A percentile compares a stretch with the other conserved stretches of the same genome.
These are phyloP conservation scores for Aphaenogaster ashmeadi DNA, from an alignment of 1,140 invertebrate species.

Conservation along the genomic window DNA sequence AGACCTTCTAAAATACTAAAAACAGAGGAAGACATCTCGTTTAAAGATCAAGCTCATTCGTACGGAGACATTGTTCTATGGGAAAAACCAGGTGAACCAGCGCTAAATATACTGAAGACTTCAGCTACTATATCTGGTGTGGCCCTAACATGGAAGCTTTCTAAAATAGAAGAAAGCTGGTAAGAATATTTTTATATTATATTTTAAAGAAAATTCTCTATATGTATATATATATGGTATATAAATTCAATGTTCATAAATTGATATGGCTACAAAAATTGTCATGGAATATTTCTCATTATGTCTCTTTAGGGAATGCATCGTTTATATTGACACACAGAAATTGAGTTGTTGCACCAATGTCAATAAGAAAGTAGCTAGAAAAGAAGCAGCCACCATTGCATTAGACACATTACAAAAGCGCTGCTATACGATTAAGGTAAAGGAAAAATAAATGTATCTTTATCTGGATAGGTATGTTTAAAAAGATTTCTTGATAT, in stretches of 20 bases:
- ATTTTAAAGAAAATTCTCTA: conserved; percentile 21
- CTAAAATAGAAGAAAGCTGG: conserved; percentile 53
- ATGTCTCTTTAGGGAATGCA: conserved; percentile 73
- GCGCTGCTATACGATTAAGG: conserved; percentile 88
- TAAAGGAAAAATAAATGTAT: conserved; percentile 68
- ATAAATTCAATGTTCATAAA: conserved; percentile 26
- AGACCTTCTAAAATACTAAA: conserved; percentile 25
- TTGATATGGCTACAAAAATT: background rate
- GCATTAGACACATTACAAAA: conserved; percentile 85
- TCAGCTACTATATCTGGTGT: conserved; percentile 73
- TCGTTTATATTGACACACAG: conserved; percentile 82
- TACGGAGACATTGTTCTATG: conserved; percentile 81
- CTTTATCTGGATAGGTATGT: background rate
- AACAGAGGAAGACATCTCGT: background rate
- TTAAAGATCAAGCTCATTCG: conserved; percentile 57
- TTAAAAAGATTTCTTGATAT: background rate
- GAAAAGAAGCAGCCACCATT: conserved; percentile 82
- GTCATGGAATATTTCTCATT: conserved; percentile 4
- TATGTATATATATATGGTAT: background rate
- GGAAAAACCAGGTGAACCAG: conserved; percentile 78
- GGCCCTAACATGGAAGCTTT: conserved; percentile 79
- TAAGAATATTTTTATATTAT: conserved; percentile 38
- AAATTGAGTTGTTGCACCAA: conserved; percentile 74
- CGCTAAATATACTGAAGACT: conserved; percentile 75
- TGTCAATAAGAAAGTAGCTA: conserved; percentile 84